Evolutionary conservation across 2,797 vertebrate genomes (phyloP), one percentile per base, ranked within the genome.

Genomic region (Macrochelys suwanniensis): DNA sequence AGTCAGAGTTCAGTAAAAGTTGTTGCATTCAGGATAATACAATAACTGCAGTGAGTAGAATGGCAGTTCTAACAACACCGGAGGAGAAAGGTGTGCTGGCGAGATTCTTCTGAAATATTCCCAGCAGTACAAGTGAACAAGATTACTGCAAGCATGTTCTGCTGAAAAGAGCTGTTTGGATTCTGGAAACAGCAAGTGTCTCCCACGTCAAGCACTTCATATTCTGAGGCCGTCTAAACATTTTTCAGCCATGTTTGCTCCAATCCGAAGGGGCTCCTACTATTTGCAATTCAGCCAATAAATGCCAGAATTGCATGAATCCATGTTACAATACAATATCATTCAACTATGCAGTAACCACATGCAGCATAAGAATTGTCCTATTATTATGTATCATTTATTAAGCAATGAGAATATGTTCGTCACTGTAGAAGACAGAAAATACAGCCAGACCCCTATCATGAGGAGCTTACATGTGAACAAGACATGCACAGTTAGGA

Each of bases 251-350:
- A 8, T 1, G 6, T 57, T 3, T 0, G 6, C 54, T n/a, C n/a
- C 10, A 1, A 1, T 49, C 9, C 16, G 80, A 16, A 4, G n/a
- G 25, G 7, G 26, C 37, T 93, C 33, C 16, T 45, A 74, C 28
- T 1, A 13, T 7, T 33, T 92, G 25, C 42, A 33, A 16, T 79
- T 92, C 49, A 92, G 25, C 31, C 71, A 93, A 50, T 81, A 28
- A 49, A 33, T 83, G 47, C n/a, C 45, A 0, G 0, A 88, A 37
- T 5, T 45, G 7, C 21, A 2, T 12, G 16, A 0, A 3, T 68
- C 54, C 25, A 59, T 80, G 54, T 80, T 82, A 68, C n/a, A 33
- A 7, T 3, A n/a, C 13, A 65, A 5, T 0, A 10, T 49, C 45
- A 51, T 19, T 82, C 47, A 57, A 16, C 42, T 12, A 51, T 82